Percentiles rank a stretch among this genome's conserved stretches.
These are phyloP conservation scores for Ochlodes sylvanus DNA, from an alignment of 2,888 invertebrate species.

Conservation along the genomic window DNA sequence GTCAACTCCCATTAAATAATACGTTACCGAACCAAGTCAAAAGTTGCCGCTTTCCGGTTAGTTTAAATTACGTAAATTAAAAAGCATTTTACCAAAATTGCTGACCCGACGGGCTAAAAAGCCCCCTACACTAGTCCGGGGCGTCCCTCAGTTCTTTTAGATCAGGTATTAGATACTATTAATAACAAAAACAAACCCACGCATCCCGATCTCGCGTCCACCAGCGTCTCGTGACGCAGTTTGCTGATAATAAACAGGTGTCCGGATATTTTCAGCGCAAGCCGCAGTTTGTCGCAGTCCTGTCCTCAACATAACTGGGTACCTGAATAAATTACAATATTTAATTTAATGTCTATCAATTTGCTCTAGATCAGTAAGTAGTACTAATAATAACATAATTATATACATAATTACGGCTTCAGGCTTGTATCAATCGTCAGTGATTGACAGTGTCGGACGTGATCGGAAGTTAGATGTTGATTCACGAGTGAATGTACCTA, in stretches of 20 bases:
- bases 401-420: no score
- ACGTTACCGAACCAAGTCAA: no score
- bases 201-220: constrained; percentile 43
- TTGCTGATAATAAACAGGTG: constrained; percentile 53
- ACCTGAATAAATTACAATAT: no score
- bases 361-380: no score
- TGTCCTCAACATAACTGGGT: not conserved
- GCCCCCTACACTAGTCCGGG: not conserved
- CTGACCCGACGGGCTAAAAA: no score
- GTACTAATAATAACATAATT: no score
- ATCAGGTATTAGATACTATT: constrained; percentile 5
- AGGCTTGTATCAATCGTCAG: no score
- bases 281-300: constrained; percentile 1
- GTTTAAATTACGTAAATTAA: not conserved
- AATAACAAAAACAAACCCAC: constrained; percentile 40
- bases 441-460: no score
- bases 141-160: not conserved
- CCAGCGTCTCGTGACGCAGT: constrained; percentile 55
- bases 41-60: not conserved
- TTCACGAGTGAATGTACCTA: no score
- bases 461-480: no score
- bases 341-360: no score
- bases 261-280: constrained; percentile 49
- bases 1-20: not conserved
- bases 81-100: no score